Evolutionary conservation across 2,113 vertebrate species (phyloP).

Genomic region (Phaetusa simplex): DNA sequence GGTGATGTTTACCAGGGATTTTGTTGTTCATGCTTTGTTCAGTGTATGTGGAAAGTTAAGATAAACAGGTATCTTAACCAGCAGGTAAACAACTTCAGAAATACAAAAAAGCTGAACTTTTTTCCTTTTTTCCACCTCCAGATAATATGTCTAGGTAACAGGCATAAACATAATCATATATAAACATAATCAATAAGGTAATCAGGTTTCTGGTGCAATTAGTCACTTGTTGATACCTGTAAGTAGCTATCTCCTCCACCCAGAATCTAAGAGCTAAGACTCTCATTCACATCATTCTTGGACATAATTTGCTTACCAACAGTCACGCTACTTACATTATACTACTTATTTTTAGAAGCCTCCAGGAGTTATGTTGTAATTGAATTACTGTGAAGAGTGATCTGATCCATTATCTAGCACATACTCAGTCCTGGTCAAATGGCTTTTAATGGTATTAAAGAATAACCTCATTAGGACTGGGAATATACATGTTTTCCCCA

Average conservation of each 20-base stretch:
- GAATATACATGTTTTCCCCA: background rate
- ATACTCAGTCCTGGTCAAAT: background rate
- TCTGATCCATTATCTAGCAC: background rate
- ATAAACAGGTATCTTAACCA: background rate
- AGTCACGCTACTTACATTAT: background rate
- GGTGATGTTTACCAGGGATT: background rate
- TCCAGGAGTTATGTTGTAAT: background rate
- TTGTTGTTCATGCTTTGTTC: background rate
- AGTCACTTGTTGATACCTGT: background rate
- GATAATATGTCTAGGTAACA: background rate
- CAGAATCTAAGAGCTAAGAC: background rate
- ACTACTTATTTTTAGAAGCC: slow-evolving; percentile 24
- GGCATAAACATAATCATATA: background rate
- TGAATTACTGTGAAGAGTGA: background rate
- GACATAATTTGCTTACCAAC: background rate
- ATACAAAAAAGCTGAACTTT: background rate
- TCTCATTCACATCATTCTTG: background rate
- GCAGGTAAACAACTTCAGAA: background rate
- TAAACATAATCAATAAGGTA: background rate
- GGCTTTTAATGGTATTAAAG: background rate
- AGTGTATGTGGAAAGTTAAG: background rate
- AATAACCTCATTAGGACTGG: background rate
- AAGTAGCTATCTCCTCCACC: background rate
- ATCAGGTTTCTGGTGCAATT: background rate
- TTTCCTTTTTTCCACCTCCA: background rate